Evolutionary conservation across 2,113 vertebrate species (phyloP), one percentile per base, ranked within the genome.

Genomic region (Oenanthe oenanthe): DNA sequence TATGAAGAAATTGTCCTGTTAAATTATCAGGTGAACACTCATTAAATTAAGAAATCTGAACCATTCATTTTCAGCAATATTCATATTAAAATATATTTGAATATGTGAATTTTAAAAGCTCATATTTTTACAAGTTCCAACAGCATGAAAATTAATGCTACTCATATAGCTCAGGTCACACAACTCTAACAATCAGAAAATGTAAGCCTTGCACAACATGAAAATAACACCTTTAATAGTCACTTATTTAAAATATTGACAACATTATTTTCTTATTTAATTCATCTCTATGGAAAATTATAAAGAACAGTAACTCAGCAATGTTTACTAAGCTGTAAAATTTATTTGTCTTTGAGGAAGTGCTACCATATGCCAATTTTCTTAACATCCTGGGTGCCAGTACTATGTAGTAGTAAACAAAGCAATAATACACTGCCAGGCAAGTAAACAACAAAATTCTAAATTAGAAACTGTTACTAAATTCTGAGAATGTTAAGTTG

Each of bases 371-470:
- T 95, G 86, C 66, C 78, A 79, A 36, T 82, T 91, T 79, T n/a
- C 88, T 47, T 79, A 95, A 80, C 77, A 92, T 80, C 56, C 74
- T 88, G 81, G 4, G 3, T 89, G 70, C 20, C 48, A 86, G 38
- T 76, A 96, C 85, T 56, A 25, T 34, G 78, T 87, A 85, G 48
- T 29, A 94, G 81, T 92, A 94, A 95, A 90, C 72, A 95, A 96
- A 88, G 65, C 42, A 95, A 84, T 88, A 94, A 96, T 85, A 58
- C 68, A 54, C 79, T 96, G 92, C 77, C 83, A 94, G 51, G 43
- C 36, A 86, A 47, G 45, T 89, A 95, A 88, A 61, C 73, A 95
- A 95, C 74, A 93, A 84, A 53, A 57, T 29, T 85, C 24, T 65
- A 79, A 74, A 65, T 74, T 36, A 88, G 16, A 88, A 47, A 84